Conservation (phyloP, 2,797 vertebrate genomes). For the Halcyon badia region DNA sequence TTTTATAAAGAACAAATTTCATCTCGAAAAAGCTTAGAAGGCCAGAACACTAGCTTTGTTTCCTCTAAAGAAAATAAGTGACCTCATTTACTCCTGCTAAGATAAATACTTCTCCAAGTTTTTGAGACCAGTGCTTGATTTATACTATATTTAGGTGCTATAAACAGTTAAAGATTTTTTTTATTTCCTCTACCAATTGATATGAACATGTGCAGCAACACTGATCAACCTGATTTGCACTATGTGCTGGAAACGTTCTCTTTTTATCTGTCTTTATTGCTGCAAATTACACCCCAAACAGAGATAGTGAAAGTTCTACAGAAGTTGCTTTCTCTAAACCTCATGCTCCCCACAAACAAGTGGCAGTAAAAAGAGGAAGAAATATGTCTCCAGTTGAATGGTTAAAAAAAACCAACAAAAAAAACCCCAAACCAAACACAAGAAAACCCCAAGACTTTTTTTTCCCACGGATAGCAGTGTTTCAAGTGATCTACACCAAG, state of each 20-base stretch:
- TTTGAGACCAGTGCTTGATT: constrained; percentile 32
- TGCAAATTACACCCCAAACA: background rate
- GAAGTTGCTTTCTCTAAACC: background rate
- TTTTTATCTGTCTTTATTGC: background rate
- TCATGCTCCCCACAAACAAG: background rate
- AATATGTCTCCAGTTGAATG: background rate
- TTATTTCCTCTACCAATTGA: constrained; percentile 27
- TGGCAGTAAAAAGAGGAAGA: background rate
- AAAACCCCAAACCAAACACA: too few species aligned
- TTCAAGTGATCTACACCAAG: background rate
- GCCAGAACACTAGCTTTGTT: background rate
- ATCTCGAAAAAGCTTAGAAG: background rate
- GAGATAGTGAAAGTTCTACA: background rate
- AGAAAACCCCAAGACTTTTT: background rate
- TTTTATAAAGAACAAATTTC: constrained; percentile 40
- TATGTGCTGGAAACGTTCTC: background rate
- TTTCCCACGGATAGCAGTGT: background rate
- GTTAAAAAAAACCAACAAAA: background rate
- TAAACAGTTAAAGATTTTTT: constrained; percentile 31
- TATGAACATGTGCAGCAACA: background rate
- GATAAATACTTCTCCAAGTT: background rate
- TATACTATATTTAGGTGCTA: constrained; percentile 29
- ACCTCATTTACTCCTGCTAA: background rate
- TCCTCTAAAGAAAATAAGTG: background rate
- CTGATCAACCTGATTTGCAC: background rate